These are phyloP conservation scores for Conger conger DNA, from an alignment of 2,113 vertebrate species.

Conservation along the genomic window DNA sequence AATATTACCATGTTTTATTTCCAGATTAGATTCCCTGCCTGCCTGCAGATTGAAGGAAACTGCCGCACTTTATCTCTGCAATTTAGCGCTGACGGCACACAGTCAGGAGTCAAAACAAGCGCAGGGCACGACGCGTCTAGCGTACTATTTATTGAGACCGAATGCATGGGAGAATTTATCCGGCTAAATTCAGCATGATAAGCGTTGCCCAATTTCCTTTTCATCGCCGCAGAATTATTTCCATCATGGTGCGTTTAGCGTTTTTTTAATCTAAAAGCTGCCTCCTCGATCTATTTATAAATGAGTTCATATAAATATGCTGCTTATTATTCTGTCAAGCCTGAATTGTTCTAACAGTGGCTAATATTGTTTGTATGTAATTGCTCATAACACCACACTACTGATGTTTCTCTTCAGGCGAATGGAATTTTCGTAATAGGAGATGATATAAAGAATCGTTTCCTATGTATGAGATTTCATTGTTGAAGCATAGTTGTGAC, in stretches of 20 bases:
- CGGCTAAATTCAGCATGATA: conserved; percentile 52
- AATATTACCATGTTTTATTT: conserved; percentile 59
- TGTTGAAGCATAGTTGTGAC: neutral
- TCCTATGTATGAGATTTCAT: neutral
- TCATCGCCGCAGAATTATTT: conserved; percentile 51
- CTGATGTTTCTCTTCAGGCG: neutral
- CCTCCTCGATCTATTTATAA: neutral
- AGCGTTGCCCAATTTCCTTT: conserved; percentile 65
- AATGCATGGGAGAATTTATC: conserved; percentile 58
- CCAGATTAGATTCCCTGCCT: conserved; percentile 52
- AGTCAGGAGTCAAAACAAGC: conserved; percentile 50
- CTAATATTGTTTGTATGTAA: conserved; percentile 10
- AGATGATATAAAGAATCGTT: neutral
- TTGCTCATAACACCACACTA: neutral
- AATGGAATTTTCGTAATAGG: neutral
- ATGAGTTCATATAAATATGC: neutral
- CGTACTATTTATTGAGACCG: conserved; percentile 53
- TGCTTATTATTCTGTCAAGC: neutral
- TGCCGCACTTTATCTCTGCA: conserved; percentile 55
- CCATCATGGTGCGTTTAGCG: conserved; percentile 19
- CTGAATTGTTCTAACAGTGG: neutral
- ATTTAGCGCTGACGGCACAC: conserved; percentile 58
- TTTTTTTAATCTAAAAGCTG: conserved; percentile 12
- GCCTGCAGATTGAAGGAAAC: conserved; percentile 46
- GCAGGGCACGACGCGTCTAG: conserved; percentile 38